These are phyloP conservation scores for Brachionichthys hirsutus DNA, from an alignment of 2,113 vertebrate genomes.

Conservation along the genomic window DNA sequence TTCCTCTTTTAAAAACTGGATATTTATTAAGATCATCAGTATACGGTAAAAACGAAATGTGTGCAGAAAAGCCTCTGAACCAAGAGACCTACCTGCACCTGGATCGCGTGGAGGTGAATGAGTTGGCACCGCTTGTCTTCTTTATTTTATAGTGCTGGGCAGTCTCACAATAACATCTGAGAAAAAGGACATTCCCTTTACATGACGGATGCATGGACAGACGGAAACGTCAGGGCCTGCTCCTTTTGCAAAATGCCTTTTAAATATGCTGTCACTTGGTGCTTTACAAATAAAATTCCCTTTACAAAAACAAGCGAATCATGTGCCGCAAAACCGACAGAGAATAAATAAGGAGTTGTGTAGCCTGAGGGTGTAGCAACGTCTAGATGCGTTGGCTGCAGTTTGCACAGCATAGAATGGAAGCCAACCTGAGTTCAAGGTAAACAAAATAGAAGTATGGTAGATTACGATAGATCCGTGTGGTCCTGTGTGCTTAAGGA, in stretches of 20 bases:
- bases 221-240: too few species aligned
- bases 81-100: neutral
- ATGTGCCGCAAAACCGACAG: conserved; percentile 10
- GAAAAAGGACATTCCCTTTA: too few species aligned
- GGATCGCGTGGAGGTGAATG: conserved; percentile 11
- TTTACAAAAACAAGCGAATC: conserved; percentile 38
- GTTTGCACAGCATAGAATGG: conserved; percentile 35
- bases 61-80: neutral
- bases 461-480: conserved; percentile 17
- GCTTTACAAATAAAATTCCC: conserved; percentile 3
- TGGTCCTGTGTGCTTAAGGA: conserved; percentile 37
- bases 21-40: too few species aligned
- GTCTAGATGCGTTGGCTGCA: conserved; percentile 12
- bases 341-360: conserved; percentile 48
- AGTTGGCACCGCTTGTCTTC: neutral
- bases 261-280: neutral
- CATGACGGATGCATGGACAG: too few species aligned
- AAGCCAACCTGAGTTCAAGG: conserved; percentile 18
- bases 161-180: neutral
- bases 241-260: too few species aligned
- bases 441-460: conserved; percentile 47
- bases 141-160: conserved; percentile 54
- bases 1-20: too few species aligned
- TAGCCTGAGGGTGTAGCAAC: conserved; percentile 34
- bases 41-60: neutral